Conservation (phyloP, 2,113 vertebrate genomes). For the Macrotus californicus region DNA sequence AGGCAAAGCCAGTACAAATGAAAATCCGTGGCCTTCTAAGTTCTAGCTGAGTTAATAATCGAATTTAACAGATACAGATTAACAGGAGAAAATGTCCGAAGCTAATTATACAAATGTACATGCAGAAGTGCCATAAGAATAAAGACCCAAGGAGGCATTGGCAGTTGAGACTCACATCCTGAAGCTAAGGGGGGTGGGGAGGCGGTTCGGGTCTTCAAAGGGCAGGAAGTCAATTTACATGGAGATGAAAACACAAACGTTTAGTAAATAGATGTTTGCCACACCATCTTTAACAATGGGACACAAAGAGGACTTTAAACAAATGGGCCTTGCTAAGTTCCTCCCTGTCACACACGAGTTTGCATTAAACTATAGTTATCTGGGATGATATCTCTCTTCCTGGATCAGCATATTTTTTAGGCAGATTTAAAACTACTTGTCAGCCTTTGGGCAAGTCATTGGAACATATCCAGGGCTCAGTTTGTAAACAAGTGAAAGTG, state of each 20-base stretch:
- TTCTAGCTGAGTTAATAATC: neutral
- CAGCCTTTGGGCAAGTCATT: neutral
- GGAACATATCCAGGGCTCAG: neutral
- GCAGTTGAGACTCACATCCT: neutral
- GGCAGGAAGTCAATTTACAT: neutral
- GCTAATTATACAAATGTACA: neutral
- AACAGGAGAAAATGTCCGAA: neutral
- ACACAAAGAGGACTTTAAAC: neutral
- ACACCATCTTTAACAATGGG: too few species aligned
- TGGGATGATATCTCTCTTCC: neutral
- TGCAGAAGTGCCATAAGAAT: neutral
- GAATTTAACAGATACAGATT: neutral
- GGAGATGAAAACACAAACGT: neutral
- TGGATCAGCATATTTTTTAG: neutral
- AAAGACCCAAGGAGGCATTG: neutral
- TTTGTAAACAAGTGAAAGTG: neutral
- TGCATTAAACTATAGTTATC: neutral
- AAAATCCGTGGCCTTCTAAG: neutral
- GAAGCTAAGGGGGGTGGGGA: neutral
- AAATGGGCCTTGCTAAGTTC: neutral
- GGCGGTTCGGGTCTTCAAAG: neutral
- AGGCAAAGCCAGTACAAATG: conserved; percentile 21
- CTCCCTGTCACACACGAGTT: neutral
- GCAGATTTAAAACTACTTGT: neutral
- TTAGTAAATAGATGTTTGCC: neutral